These are phyloP conservation scores for Anguilla marmorata DNA, from an alignment of 2,797 vertebrate genomes.

Conservation along the genomic window DNA sequence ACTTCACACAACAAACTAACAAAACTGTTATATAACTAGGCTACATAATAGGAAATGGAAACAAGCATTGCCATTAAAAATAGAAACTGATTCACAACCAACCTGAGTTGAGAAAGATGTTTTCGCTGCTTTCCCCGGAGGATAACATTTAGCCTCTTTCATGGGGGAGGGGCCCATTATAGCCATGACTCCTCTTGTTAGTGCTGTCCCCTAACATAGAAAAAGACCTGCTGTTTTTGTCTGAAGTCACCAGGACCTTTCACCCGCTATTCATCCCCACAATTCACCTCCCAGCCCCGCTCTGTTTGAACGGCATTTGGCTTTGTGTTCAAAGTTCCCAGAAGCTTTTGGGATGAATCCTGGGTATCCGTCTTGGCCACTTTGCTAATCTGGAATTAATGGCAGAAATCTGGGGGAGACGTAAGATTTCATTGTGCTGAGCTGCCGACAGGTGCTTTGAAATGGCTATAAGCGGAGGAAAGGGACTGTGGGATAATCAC, in stretches of 20 bases:
- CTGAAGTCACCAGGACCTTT: constrained; percentile 41
- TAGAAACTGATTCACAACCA: not conserved
- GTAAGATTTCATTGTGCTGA: constrained; percentile 56
- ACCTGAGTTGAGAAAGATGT: not conserved
- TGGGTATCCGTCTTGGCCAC: constrained; percentile 31
- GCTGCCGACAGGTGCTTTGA: constrained; percentile 48
- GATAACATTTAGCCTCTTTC: not conserved
- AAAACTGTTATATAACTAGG: not conserved
- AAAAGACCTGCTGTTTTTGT: constrained; percentile 40
- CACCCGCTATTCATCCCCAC: constrained; percentile 11
- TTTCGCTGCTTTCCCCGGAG: not conserved
- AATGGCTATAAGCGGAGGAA: constrained; percentile 50
- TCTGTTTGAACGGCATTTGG: constrained; percentile 38
- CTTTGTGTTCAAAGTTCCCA: constrained; percentile 32
- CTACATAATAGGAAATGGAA: not conserved
- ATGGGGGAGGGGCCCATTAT: not conserved
- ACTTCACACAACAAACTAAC: not conserved
- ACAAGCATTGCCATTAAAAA: not conserved
- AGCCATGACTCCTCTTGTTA: not conserved
- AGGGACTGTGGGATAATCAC: constrained; percentile 57
- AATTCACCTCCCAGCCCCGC: constrained; percentile 10
- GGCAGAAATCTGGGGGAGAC: constrained; percentile 48
- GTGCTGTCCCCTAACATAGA: not conserved
- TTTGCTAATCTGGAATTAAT: constrained; percentile 60
- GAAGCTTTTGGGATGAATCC: constrained; percentile 34